phyloP scores from a whole-genome alignment of 92 coral and sea anemone genomes.

The Phenganax stokvisi region DNA sequence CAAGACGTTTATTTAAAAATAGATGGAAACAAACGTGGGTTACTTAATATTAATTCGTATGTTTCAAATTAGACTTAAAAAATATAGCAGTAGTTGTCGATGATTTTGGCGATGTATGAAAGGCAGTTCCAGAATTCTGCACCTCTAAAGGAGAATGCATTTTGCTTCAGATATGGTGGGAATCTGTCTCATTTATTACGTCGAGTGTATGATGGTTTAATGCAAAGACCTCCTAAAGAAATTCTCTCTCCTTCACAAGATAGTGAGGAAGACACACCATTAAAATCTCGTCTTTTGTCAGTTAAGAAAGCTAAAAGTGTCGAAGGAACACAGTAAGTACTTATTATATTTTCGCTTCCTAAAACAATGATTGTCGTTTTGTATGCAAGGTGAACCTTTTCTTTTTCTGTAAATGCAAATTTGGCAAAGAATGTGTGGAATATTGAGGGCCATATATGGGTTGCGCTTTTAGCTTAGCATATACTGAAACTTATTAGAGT shows the following conservation, averaged over 20 bases:
- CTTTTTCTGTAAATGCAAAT: background rate
- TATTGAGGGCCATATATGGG: too few species aligned
- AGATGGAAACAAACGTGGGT: too few species aligned
- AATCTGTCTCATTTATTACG: conserved; percentile 62
- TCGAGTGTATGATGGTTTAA: conserved; percentile 81
- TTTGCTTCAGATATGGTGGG: conserved; percentile 55
- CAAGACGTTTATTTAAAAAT: too few species aligned
- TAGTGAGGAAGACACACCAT: conserved; percentile 72
- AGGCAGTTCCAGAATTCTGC: too few species aligned
- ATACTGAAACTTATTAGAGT: too few species aligned
- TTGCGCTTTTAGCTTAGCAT: too few species aligned
- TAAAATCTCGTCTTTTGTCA: conserved; percentile 57
- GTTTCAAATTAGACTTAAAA: too few species aligned
- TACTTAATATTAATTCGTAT: too few species aligned
- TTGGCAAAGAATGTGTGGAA: too few species aligned
- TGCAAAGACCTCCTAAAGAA: conserved; percentile 83
- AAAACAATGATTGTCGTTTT: background rate
- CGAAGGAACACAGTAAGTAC: conserved; percentile 62
- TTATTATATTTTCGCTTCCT: background rate
- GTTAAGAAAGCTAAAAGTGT: conserved; percentile 56
- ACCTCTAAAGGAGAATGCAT: background rate
- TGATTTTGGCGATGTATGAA: too few species aligned
- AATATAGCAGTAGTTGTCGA: too few species aligned
- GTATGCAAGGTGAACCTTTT: background rate
- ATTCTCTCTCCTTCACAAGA: conserved; percentile 78